These are phyloP conservation scores for Platanista minor DNA, from an alignment of 2,113 vertebrate species.

Conservation along the genomic window DNA sequence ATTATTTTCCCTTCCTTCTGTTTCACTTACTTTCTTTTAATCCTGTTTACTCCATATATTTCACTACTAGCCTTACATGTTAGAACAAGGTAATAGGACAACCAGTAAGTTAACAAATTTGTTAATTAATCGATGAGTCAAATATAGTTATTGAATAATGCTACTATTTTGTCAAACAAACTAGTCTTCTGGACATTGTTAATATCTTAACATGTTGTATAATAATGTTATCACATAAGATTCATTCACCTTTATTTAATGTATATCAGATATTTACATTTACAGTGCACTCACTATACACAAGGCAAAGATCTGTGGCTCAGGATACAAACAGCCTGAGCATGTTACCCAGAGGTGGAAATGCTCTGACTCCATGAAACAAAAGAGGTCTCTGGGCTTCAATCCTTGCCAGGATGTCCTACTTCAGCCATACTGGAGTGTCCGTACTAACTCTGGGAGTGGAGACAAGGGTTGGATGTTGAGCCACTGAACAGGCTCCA, in stretches of 20 bases:
- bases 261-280: not conserved
- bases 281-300: not conserved
- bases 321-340: not conserved
- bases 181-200: not conserved
- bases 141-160: not conserved
- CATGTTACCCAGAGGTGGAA: not conserved
- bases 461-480: rapidly evolving
- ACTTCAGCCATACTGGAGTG: not conserved
- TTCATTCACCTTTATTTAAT: not conserved
- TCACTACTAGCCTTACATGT: not conserved
- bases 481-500: not conserved
- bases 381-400: not conserved
- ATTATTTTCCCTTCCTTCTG: not conserved
- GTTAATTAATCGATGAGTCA: not conserved
- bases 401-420: not conserved
- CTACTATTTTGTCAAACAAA: not conserved
- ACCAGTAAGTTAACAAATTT: not conserved
- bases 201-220: not conserved
- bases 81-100: not conserved
- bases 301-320: not conserved
- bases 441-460: too few relatives aligned
- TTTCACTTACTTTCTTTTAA: not conserved
- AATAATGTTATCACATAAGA: not conserved
- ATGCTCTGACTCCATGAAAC: not conserved
- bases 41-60: not conserved